Conservation (phyloP, 2,888 invertebrate species). For the Volucella inanis region DNA sequence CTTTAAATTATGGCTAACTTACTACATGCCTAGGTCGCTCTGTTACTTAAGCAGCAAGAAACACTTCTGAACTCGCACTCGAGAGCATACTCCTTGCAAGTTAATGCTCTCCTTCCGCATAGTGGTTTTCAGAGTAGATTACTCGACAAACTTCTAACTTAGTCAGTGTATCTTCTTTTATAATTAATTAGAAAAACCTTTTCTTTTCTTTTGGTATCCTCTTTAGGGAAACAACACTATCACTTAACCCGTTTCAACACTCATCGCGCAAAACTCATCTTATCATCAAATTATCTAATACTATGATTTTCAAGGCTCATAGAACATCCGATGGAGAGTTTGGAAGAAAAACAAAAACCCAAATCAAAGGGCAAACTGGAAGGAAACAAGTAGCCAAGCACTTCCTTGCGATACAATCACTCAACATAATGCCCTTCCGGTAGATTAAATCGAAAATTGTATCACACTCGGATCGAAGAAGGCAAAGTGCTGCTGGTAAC, state of each 20-base stretch:
- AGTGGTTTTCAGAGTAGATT: constrained; percentile 21
- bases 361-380: neutral
- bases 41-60: constrained; percentile 20
- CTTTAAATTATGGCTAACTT: constrained; percentile 23
- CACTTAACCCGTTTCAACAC: neutral
- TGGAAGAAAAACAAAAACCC: constrained; percentile 21
- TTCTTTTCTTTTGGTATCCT: constrained; percentile 1
- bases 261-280: constrained; percentile 14
- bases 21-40: neutral
- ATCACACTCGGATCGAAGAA: constrained; percentile 59
- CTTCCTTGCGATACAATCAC: constrained; percentile 67
- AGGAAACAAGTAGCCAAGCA: constrained; percentile 20
- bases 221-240: neutral
- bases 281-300: constrained; percentile 58
- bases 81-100: constrained; percentile 1
- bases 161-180: constrained; percentile 2
- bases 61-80: constrained; percentile 36
- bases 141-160: constrained; percentile 12
- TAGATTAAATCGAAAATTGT: constrained; percentile 72
- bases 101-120: constrained; percentile 39
- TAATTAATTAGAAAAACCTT: constrained; percentile 27
- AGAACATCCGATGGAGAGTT: constrained; percentile 50
- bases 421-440: constrained; percentile 72
- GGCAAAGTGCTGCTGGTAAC: constrained; percentile 45
- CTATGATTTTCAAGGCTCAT: constrained; percentile 57